Evolutionary conservation across 2,888 invertebrate species (phyloP), one percentile per base, ranked within the genome.

Genomic region (Ichneumoninae sp.): DNA sequence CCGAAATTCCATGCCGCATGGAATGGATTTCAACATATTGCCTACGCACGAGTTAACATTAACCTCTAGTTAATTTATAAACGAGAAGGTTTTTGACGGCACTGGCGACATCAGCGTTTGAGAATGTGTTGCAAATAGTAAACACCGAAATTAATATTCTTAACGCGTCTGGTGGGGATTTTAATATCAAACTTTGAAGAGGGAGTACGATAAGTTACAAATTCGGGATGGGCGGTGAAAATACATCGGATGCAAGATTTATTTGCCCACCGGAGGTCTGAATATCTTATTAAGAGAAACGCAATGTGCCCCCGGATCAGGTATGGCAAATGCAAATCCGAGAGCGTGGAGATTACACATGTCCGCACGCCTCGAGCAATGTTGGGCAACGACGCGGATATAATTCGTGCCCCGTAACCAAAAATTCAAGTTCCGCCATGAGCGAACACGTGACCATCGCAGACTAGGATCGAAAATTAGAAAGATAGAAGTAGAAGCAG

Each of bases 271-370:
- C 13, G 13, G 44, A 47, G 44, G 4, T 47, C 16, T 16, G 44
- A 47, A 47, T 47, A 47, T 16, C 1, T 47, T 47, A 47, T 47
- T 16, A 16, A 47, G 16, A 47, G 44, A 16, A 16, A 47, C 44
- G 13, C 44, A 47, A 47, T 47, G 13, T 1, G 16, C 44, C 10
- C 74, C 26, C 16, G 7, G 1, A n/a, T 33, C 50, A 36, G 16
- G 50, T 65, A 50, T 33, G 50, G 50, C 40, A 50, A 65, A 75
- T 75, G 63, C 50, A 50, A 75, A 75, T 65, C 10, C 33, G 63
- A 10, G 60, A 63, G n/a, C 30, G 30, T 33, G 13, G 19, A 44
- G 7, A 44, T 54, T 71, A 54, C 40, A 54, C 54, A 2, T 57
- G 30, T 6, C 26, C 22, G 36, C 57, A 44, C 7, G 57, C 13